Evolutionary conservation across 2,797 vertebrate genomes (phyloP), one percentile per base, ranked within the genome.

Genomic region (Tragopan temminckii): DNA sequence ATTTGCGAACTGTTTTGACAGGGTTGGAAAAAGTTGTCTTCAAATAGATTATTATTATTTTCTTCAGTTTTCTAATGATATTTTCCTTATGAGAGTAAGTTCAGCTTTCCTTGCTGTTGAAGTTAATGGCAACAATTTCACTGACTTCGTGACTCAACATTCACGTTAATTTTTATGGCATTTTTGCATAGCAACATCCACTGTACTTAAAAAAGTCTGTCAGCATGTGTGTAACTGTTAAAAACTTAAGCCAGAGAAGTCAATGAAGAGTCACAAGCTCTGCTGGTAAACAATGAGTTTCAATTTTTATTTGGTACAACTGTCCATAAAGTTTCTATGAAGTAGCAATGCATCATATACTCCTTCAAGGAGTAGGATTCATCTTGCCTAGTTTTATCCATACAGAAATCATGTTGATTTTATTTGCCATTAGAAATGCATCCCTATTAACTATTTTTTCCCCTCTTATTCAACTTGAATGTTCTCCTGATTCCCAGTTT

Each of bases 51-150:
- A 62, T 72, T 67, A 61, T 48, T 77, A 36, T n/a, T 24, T 52
- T 23, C 21, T 13, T 31, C 52, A 31, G 29, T 23, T 38, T 61
- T 19, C 33, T 13, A 78, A 23, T 43, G 5, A 29, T 11, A 2
- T 5, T 88, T 29, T 83, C 35, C 29, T 58, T 77, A 50, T 9
- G 40, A 82, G 35, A 70, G 25, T 24, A 79, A 58, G 24, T 77
- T 82, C 72, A 59, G 2, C n/a, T 70, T 63, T 45, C 31, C 19
- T 79, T 80, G 35, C 27, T 84, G 31, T 33, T 76, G 33, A 79
- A 94, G 16, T 53, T 23, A 80, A 74, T 53, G 57, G n/a, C 48
- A 90, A 64, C 16, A 79, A 52, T 94, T 89, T 90, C 85, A 46
- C 27, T 80, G 50, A 19, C 33, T 48, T 36, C 5, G 6, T 33